Evolutionary conservation across 2,888 invertebrate species (phyloP), one percentile per base, ranked within the genome.

Genomic region (Tenthredo livida): DNA sequence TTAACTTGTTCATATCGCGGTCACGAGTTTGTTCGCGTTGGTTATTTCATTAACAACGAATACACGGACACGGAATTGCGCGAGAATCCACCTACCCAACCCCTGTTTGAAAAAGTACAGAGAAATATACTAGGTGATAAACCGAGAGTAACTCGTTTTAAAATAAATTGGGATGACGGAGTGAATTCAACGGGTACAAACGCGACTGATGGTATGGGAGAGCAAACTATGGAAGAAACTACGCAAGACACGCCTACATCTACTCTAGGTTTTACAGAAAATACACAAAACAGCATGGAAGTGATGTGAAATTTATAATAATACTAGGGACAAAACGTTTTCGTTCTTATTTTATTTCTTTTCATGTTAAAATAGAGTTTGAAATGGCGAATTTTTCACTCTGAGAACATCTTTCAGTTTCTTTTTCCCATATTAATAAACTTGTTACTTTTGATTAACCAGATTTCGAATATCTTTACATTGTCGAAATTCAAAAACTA

Each of bases 11-110:
- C 98, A 0, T 99, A 99, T 92, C 94, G 97, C 88, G 92, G 93
- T 47, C 98, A 97, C 92, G 99, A 99, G 94, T 99, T 99, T 93
- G 98, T 99, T 2, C 95, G 99, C 86, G 98, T 99, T 2, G 99
- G 99, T 2, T 99, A 99, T 93, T 99, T 99, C 92, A 99, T 99
- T 85, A 99, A 99, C 92, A 99, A 99, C 91, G 99, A 99, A 92
- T 99, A 99, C 92, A 96, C 95, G 5, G 99, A 99, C 90, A 97
- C 97, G 0, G 99, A 99, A 91, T 94, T 99, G 88, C 95, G 97
- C 80, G 99, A 99, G 93, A 99, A 98, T 93, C 98, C 99, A 4
- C 99, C 99, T 10, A 95, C 97, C 6, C 96, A 97, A 86, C 99
- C 99, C 1, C 96, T 97, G 87, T 98, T 98, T 93, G 98, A 99